Conservation (phyloP, 1,140 invertebrate genomes). For the Reticulitermes speratus region DNA sequence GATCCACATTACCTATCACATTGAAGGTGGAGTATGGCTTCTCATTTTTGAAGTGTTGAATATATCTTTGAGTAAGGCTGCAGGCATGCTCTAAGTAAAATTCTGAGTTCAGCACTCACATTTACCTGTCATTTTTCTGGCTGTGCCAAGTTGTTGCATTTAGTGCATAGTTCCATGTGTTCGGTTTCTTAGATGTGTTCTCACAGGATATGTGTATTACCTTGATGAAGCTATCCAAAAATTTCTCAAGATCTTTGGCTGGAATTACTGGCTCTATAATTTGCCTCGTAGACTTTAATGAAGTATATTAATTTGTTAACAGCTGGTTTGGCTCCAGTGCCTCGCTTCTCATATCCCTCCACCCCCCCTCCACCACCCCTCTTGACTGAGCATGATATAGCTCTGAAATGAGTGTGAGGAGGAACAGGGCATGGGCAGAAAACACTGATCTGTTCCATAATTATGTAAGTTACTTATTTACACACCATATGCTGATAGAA, state of each 20-base stretch:
- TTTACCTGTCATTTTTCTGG: constrained; percentile 2
- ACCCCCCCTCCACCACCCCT: background rate
- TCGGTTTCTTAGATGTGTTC: constrained; percentile 4
- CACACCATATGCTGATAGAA: background rate
- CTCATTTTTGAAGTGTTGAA: constrained; percentile 8
- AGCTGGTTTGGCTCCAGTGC: constrained; percentile 7
- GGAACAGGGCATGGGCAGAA: background rate
- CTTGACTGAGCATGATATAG: background rate
- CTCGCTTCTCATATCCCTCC: background rate
- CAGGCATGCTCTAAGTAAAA: background rate
- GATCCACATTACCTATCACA: background rate
- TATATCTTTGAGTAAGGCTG: background rate
- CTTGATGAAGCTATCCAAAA: background rate
- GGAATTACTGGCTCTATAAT: background rate
- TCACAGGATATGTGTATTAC: constrained; percentile 4
- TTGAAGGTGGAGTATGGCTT: background rate
- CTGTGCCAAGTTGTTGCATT: constrained; percentile 14
- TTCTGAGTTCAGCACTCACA: background rate
- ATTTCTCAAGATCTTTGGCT: background rate
- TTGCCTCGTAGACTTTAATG: background rate
- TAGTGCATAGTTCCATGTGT: constrained; percentile 9
- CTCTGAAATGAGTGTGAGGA: background rate
- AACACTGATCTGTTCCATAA: background rate
- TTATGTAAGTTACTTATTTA: background rate
- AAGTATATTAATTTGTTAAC: background rate